Percentiles rank a stretch among this genome's conserved stretches.
Conservation (phyloP, 2,888 invertebrate genomes). For the Chymomyza caudatula region DNA sequence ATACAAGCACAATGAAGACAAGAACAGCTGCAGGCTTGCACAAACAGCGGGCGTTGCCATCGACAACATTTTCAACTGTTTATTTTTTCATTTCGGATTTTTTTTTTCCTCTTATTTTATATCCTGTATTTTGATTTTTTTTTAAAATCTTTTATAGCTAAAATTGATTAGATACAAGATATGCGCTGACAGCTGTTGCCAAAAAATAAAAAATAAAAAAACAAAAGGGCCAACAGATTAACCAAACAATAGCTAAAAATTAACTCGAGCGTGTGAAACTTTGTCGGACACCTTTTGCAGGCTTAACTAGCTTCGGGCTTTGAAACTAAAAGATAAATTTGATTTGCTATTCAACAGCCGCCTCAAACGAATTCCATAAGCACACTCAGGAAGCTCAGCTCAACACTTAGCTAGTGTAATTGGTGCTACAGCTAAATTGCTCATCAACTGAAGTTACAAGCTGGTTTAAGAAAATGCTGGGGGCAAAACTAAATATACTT, state of each 20-base stretch:
- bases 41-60: not conserved
- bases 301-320: not conserved
- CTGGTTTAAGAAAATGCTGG: too few species aligned
- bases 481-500: not conserved
- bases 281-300: constrained; percentile 20
- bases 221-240: not conserved
- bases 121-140: not conserved
- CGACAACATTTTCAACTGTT: not conserved
- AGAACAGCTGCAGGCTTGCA: constrained; percentile 28
- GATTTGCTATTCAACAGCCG: constrained; percentile 5
- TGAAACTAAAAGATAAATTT: not conserved
- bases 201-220: constrained; percentile 15
- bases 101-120: not conserved
- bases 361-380: too few species aligned
- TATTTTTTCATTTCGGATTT: not conserved
- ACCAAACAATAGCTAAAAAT: not conserved
- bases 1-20: constrained; percentile 45
- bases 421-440: not conserved
- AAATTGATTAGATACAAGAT: constrained; percentile 39
- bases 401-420: not conserved
- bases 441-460: not conserved
- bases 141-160: constrained; percentile 1
- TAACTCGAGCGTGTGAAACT: constrained; percentile 41
- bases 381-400: too few species aligned
- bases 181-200: constrained; percentile 37